Percentiles rank a stretch among this genome's conserved stretches.
Evolutionary conservation across 2,797 vertebrate species (phyloP).

Genomic region (Acrossocheilus wenchowensis): DNA sequence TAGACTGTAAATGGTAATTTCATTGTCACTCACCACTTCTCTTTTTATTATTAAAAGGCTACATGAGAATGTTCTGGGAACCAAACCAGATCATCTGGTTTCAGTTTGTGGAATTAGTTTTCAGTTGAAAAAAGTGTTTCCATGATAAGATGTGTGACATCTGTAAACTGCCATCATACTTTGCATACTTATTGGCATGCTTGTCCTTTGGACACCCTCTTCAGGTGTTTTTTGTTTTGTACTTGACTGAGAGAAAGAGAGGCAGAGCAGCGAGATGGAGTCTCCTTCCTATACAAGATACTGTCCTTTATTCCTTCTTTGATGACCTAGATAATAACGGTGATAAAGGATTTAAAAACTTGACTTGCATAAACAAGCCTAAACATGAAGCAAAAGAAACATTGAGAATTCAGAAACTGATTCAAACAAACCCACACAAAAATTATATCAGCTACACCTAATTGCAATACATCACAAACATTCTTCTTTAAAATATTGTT

Average conservation of each 20-base stretch:
- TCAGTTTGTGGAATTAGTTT: conserved; percentile 20
- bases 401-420: background rate
- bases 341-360: background rate
- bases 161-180: conserved; percentile 47
- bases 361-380: background rate
- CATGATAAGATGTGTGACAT: conserved; percentile 31
- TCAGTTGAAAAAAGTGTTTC: conserved; percentile 61
- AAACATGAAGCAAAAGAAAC: background rate
- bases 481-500: background rate
- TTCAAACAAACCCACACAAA: background rate
- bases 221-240: conserved; percentile 86
- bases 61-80: background rate
- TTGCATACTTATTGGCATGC: conserved; percentile 62
- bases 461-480: background rate
- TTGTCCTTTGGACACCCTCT: conserved; percentile 76
- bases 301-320: conserved; percentile 91
- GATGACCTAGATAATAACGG: conserved; percentile 81
- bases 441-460: background rate
- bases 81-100: conserved; percentile 46
- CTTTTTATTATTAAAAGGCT: conserved; percentile 15
- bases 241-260: conserved; percentile 89
- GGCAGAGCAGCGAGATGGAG: conserved; percentile 79
- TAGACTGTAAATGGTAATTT: background rate
- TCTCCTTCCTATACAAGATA: conserved; percentile 86
- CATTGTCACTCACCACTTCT: conserved; percentile 29